Evolutionary conservation across 92 coral and sea anemone species (phyloP), one percentile per base, ranked within the genome.

Genomic region (Palythoa heliodiscus): DNA sequence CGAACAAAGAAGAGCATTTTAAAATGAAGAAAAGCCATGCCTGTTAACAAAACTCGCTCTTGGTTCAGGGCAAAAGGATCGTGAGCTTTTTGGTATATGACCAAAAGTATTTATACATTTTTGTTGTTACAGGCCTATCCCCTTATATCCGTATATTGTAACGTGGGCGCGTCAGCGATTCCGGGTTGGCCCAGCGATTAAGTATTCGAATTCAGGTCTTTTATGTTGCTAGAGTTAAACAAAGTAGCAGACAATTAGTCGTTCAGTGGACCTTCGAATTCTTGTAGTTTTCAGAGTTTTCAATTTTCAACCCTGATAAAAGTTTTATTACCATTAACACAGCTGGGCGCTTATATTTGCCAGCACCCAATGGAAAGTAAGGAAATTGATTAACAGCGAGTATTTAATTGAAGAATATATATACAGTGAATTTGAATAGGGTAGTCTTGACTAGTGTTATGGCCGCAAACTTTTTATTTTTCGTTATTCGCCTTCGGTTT

Each of bases 391-490:
- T 82, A 70, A 82, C 80, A 86, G 77, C 55, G 82, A 88, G 82
- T 79, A 91, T 87, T 87, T 84, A 71, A 71, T 69, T 78, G 71
- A 70, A 78, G 74, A 76, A 83, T 57, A 85, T 87, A 77, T 54
- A 87, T 86, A 84, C 25, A 73, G 50, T 71, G 68, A 58, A 84
- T 87, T 87, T 90, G 86, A 87, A 87, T 67, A 48, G 83, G 47
- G 77, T 67, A 71, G 76, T 25, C 25, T 78, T 82, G 85, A 83
- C 93, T 63, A 83, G 74, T 47, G 20, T 88, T 70, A 87, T 87
- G 83, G 87, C 88, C 89, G 71, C 19, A 72, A 83, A 52, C 66
- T 77, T 76, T 88, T 86, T 80, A 86, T 86, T 88, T 88, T 74
- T 82, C 69, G 71, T 40, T 24, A 39, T 43, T 52, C 25, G n/a